A percentile compares a stretch with the other conserved stretches of the same genome.
phyloP scores from a whole-genome alignment of 2,113 vertebrate species.

The Brachionichthys hirsutus region DNA sequence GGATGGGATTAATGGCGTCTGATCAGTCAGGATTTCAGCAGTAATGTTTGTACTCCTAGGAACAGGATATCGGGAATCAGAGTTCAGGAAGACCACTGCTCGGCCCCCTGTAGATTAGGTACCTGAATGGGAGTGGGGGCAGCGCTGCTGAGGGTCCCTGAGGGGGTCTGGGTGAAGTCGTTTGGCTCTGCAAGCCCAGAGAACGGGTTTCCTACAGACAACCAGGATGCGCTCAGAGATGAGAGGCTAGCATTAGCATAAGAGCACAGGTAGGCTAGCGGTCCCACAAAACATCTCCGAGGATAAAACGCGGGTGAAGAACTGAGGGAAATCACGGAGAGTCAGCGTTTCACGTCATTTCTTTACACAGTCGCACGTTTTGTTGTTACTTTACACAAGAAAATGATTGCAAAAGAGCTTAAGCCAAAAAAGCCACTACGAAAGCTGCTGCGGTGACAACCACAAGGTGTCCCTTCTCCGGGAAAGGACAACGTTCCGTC shows the following conservation, averaged over 20 bases:
- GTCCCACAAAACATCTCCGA: conserved; percentile 39
- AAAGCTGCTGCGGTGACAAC: conserved; percentile 67
- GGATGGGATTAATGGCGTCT: conserved; percentile 21
- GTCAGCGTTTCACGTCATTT: neutral
- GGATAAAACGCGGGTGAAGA: conserved; percentile 31
- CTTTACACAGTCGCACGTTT: conserved; percentile 43
- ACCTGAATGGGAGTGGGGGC: conserved; percentile 95
- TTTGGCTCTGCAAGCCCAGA: conserved; percentile 44
- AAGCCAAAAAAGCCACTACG: conserved; percentile 65
- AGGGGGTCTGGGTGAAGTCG: conserved; percentile 79
- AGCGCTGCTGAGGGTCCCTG: conserved; percentile 94
- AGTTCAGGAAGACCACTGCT: conserved; percentile 80
- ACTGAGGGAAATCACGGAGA: conserved; percentile 37
- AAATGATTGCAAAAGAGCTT: conserved; percentile 67
- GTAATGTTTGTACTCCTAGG: conserved; percentile 16
- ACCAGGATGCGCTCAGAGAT: conserved; percentile 26
- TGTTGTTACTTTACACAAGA: conserved; percentile 59
- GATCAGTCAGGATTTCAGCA: conserved; percentile 18
- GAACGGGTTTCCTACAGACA: conserved; percentile 32
- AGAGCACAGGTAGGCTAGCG: conserved; percentile 36
- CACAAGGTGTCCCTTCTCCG: conserved; percentile 57
- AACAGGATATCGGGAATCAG: conserved; percentile 24
- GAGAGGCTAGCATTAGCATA: conserved; percentile 1
- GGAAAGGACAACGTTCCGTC: conserved; percentile 48
- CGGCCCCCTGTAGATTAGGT: conserved; percentile 91